A percentile compares a stretch with the other conserved stretches of the same genome.
Evolutionary conservation across 1,140 invertebrate species (phyloP).

Genomic region (Macrobrachium nipponense): DNA sequence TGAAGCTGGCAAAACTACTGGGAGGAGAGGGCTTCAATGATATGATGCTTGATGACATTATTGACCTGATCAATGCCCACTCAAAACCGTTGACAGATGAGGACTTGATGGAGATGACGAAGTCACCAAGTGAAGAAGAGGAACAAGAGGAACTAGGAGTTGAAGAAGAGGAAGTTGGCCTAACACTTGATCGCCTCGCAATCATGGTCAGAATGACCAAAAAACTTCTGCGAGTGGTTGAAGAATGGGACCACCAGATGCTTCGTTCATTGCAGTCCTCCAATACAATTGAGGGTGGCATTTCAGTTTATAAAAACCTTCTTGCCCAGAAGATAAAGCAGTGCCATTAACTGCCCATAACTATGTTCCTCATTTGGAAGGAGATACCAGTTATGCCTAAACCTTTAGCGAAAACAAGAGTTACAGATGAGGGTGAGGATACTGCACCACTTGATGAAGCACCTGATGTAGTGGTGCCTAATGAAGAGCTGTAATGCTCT

Average conservation of each 20-base stretch:
- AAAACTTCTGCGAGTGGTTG: background rate
- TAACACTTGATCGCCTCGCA: slow-evolving; percentile 6
- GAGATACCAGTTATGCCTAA: too few relatives aligned
- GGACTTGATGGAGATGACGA: slow-evolving; percentile 65
- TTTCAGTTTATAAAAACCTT: background rate
- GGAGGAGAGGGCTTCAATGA: slow-evolving; percentile 64
- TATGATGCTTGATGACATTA: slow-evolving; percentile 56
- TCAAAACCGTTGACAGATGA: slow-evolving; percentile 64
- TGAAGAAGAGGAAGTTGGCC: slow-evolving; percentile 3
- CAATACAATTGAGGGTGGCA: background rate
- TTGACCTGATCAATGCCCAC: slow-evolving; percentile 43
- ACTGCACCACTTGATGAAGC: too few relatives aligned
- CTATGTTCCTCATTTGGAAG: slow-evolving; percentile 22
- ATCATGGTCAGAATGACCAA: background rate
- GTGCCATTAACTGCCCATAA: slow-evolving; percentile 24
- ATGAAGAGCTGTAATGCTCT: too few relatives aligned
- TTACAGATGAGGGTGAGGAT: too few relatives aligned
- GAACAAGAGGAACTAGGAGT: background rate
- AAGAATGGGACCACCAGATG: slow-evolving; percentile 18
- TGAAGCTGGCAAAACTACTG: slow-evolving; percentile 64
- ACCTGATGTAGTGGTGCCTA: too few relatives aligned
- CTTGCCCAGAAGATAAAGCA: slow-evolving; percentile 7
- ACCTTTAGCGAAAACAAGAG: too few relatives aligned
- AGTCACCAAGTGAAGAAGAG: slow-evolving; percentile 47
- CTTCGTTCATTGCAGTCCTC: background rate